These are phyloP conservation scores for Stenoptilia bipunctidactyla DNA, from an alignment of 2,888 invertebrate genomes.

Conservation along the genomic window DNA sequence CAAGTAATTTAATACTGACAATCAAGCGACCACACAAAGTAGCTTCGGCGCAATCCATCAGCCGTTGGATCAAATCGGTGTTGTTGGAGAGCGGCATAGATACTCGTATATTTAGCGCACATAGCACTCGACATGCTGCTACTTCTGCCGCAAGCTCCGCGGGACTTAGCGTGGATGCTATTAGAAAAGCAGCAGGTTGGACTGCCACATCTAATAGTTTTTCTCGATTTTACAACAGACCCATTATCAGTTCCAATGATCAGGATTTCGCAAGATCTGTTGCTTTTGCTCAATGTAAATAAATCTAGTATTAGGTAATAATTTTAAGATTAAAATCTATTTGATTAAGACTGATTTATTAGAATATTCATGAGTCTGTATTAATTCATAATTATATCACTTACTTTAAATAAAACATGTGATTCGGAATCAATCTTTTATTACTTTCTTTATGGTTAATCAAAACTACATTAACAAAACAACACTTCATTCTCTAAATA, in stretches of 20 bases:
- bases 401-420: too few relatives aligned
- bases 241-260: not conserved
- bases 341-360: too few relatives aligned
- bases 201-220: not conserved
- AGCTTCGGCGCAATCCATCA: conserved; percentile 2
- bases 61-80: conserved; percentile 9
- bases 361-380: too few relatives aligned
- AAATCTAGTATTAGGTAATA: too few relatives aligned
- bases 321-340: too few relatives aligned
- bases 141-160: not conserved
- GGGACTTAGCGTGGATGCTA: not conserved
- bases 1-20: not conserved
- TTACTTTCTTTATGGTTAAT: too few relatives aligned
- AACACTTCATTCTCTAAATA: too few relatives aligned
- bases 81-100: conserved; percentile 3
- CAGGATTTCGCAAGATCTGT: too few relatives aligned
- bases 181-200: conserved; percentile 5
- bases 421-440: too few relatives aligned
- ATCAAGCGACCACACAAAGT: not conserved
- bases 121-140: not conserved
- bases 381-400: too few relatives aligned
- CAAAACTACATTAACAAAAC: too few relatives aligned
- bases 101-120: not conserved
- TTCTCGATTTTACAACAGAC: conserved; percentile 4
- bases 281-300: too few relatives aligned